Conservation (phyloP, 2,888 invertebrate genomes). For the Folsomia candida region DNA sequence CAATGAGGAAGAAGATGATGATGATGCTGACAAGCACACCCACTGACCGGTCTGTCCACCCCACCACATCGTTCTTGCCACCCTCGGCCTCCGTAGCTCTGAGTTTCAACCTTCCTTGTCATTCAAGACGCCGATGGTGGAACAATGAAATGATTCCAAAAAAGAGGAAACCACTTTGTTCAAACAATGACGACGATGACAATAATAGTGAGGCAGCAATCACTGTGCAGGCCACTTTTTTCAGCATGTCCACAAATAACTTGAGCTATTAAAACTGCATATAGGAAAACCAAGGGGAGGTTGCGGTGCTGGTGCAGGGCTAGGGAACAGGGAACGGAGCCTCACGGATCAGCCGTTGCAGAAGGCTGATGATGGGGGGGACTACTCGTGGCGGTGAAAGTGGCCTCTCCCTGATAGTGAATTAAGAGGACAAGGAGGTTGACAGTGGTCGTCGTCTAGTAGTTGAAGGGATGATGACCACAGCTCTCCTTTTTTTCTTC, state of each 20-base stretch:
- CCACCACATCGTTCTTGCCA: neutral
- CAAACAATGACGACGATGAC: no score
- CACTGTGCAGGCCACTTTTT: no score
- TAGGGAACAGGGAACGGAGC: neutral
- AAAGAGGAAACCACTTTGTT: no score
- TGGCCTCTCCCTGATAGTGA: constrained; percentile 12
- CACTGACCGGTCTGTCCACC: neutral
- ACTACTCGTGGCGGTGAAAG: constrained; percentile 1
- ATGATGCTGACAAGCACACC: neutral
- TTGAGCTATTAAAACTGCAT: neutral
- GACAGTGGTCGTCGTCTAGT: neutral
- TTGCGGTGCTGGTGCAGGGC: neutral
- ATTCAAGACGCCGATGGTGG: constrained; percentile 5
- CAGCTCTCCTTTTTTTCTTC: constrained; percentile 7
- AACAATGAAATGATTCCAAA: neutral
- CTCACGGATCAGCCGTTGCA: neutral
- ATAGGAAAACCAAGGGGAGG: neutral
- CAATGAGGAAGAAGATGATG: neutral
- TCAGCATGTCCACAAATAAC: neutral
- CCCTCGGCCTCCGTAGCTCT: neutral
- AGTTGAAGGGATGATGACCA: constrained; percentile 5
- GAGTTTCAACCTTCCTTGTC: constrained; percentile 7
- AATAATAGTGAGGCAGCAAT: no score
- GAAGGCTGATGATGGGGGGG: neutral
- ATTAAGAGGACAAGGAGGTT: neutral